These are phyloP conservation scores for Geopemphigus sp. DNA, from an alignment of 1,140 invertebrate genomes.

Conservation along the genomic window DNA sequence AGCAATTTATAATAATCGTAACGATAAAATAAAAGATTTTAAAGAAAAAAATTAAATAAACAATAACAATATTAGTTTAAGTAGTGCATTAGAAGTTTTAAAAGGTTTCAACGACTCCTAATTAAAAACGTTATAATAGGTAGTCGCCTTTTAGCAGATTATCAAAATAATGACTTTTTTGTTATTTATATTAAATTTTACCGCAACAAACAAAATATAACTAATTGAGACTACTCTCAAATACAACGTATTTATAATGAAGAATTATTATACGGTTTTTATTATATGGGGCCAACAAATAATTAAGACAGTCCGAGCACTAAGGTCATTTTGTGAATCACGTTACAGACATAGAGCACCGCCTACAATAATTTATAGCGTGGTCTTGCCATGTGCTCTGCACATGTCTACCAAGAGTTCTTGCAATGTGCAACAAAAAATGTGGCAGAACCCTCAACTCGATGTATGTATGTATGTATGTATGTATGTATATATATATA, in stretches of 20 bases:
- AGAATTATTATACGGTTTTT: neutral
- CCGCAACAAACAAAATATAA: neutral
- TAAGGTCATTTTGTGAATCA: conserved; percentile 21
- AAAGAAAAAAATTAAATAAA: too few species aligned
- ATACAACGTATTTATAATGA: neutral
- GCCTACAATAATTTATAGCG: neutral
- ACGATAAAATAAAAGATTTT: too few species aligned
- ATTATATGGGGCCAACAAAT: neutral
- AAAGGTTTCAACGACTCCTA: too few species aligned
- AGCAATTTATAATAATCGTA: too few species aligned
- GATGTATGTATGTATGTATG: too few species aligned
- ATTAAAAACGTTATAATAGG: too few species aligned
- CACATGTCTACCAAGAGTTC: neutral
- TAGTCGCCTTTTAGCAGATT: too few species aligned
- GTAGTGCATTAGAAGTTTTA: too few species aligned
- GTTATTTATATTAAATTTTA: neutral
- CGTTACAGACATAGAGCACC: neutral
- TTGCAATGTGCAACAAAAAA: conserved; percentile 11
- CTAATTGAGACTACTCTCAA: neutral
- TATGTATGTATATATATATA: too few species aligned
- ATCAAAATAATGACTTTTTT: too few species aligned
- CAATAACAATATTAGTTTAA: too few species aligned
- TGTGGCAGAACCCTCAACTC: neutral
- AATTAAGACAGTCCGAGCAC: conserved; percentile 6
- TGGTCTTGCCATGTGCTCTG: neutral